A percentile compares a stretch with the other conserved stretches of the same genome.
Conservation (phyloP, 2,888 invertebrate species). For the Caenorhabditis macrosperma region DNA sequence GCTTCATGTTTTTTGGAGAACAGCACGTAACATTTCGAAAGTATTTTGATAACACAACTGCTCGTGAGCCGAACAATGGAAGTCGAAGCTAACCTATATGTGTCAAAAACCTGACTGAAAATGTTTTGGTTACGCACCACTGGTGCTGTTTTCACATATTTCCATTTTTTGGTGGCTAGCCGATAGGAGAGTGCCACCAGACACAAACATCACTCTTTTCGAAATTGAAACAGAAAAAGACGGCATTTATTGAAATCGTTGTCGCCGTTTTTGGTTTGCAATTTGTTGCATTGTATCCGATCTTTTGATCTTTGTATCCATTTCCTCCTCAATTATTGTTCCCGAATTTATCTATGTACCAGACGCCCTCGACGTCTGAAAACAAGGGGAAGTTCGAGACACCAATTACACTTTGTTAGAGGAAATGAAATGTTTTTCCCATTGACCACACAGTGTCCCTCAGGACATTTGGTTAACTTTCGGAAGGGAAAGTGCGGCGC, state of each 20-base stretch:
- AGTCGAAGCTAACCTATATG: not conserved
- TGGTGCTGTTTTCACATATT: slow-evolving; percentile 54
- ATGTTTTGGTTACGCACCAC: slow-evolving; percentile 56
- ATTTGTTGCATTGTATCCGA: not conserved
- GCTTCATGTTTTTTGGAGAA: not conserved
- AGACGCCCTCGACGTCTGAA: too few species aligned
- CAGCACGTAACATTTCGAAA: too few species aligned
- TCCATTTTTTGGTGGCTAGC: slow-evolving; percentile 24
- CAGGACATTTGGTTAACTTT: too few species aligned
- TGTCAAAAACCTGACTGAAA: slow-evolving; percentile 49
- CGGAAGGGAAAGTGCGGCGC: too few species aligned
- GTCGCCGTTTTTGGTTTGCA: not conserved
- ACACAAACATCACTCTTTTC: slow-evolving; percentile 48
- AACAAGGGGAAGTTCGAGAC: too few species aligned
- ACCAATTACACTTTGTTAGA: too few species aligned
- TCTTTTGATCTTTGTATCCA: slow-evolving; percentile 72
- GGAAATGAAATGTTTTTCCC: too few species aligned
- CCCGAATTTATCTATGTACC: too few species aligned
- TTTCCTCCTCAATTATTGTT: too few species aligned
- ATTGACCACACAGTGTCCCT: too few species aligned
- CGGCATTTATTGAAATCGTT: not conserved
- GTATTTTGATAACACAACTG: too few species aligned
- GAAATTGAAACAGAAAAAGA: slow-evolving; percentile 15
- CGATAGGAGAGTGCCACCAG: slow-evolving; percentile 19
- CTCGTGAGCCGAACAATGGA: too few species aligned